phyloP scores from a whole-genome alignment of 2,113 vertebrate species.

The Nothoprocta pentlandii region DNA sequence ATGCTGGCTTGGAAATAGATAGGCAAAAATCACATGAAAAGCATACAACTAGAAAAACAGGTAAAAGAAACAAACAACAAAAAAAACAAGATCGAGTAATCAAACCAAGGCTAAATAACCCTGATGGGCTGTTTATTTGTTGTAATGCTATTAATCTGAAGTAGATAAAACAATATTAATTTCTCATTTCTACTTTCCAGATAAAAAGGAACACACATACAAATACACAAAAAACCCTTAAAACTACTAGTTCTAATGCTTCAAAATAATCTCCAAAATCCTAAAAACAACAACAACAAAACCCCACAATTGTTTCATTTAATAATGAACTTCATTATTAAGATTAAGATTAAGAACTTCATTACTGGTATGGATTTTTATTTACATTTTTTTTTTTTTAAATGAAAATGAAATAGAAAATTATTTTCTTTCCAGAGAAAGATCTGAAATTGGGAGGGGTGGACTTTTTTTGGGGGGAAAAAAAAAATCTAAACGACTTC shows the following conservation, averaged over 20 bases:
- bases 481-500: neutral
- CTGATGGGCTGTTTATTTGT: neutral
- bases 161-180: neutral
- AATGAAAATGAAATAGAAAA: neutral
- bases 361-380: neutral
- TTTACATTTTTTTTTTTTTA: neutral
- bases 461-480: neutral
- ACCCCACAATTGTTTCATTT: neutral
- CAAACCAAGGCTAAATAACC: neutral
- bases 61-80: neutral
- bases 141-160: neutral
- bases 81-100: neutral
- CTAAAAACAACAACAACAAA: neutral
- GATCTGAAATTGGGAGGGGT: constrained; percentile 11
- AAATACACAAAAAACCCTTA: neutral
- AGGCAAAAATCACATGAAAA: neutral
- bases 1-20: neutral
- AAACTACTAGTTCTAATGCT: neutral
- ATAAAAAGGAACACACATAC: too few relatives aligned
- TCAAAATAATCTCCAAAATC: too few relatives aligned
- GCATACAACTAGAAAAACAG: neutral
- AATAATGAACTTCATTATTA: neutral
- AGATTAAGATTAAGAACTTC: neutral
- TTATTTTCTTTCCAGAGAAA: neutral
- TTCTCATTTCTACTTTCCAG: neutral